Conservation (phyloP, 1,140 invertebrate genomes). For the Conus ventricosus region DNA sequence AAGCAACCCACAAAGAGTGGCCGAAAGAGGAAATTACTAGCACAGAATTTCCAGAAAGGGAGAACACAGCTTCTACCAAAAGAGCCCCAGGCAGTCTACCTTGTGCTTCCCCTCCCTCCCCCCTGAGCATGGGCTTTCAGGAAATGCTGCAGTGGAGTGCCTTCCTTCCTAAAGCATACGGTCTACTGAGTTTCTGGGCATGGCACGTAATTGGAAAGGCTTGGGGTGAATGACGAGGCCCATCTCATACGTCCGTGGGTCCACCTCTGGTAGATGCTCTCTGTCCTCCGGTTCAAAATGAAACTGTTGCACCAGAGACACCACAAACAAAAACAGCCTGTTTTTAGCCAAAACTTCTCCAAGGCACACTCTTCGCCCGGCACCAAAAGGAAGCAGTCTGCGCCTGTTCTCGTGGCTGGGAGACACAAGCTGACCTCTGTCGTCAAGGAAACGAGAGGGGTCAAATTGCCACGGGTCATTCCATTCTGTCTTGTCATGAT, state of each 20-base stretch:
- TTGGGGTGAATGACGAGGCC: slow-evolving; percentile 68
- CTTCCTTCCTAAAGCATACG: too few species aligned
- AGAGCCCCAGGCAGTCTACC: too few species aligned
- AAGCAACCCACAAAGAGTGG: too few species aligned
- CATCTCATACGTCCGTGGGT: slow-evolving; percentile 62
- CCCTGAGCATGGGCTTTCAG: too few species aligned
- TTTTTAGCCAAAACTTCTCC: slow-evolving; percentile 72
- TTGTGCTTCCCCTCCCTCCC: too few species aligned
- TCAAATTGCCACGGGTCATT: slow-evolving; percentile 82
- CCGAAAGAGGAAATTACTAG: too few species aligned
- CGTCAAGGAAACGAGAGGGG: slow-evolving; percentile 78
- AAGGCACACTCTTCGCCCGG: slow-evolving; percentile 68
- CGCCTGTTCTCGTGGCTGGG: slow-evolving; percentile 50
- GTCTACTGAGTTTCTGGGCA: background rate
- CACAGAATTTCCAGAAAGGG: too few species aligned
- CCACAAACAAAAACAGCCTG: slow-evolving; percentile 68
- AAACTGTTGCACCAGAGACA: slow-evolving; percentile 75
- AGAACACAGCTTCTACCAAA: too few species aligned
- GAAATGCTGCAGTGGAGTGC: too few species aligned
- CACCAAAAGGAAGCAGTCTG: slow-evolving; percentile 61
- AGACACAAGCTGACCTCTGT: slow-evolving; percentile 50
- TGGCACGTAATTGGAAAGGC: slow-evolving; percentile 51
- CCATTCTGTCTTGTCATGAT: slow-evolving; percentile 85
- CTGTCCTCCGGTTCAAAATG: slow-evolving; percentile 49
- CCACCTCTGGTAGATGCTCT: slow-evolving; percentile 52